phyloP scores from a whole-genome alignment of 2,797 vertebrate species.

The Poeciliopsis paucimaculata region DNA sequence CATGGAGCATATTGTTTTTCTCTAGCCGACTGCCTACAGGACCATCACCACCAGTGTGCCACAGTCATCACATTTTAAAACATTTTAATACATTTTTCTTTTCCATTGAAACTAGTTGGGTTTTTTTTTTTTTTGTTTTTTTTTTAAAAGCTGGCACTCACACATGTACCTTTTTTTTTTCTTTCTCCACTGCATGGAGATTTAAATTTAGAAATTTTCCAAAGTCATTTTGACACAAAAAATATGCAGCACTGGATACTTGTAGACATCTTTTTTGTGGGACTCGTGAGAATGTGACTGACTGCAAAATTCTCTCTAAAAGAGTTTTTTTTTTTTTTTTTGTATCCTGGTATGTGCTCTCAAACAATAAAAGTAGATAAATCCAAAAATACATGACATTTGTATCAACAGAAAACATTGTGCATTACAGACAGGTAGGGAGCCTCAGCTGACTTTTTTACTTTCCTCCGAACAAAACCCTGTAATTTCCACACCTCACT shows the following conservation, averaged over 20 bases:
- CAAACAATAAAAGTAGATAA: background rate
- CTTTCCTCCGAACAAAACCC: background rate
- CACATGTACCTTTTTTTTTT: conserved; percentile 7
- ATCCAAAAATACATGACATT: background rate
- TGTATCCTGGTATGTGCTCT: background rate
- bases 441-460: background rate
- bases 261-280: background rate
- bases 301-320: background rate
- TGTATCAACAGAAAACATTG: background rate
- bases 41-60: conserved; percentile 35
- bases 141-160: background rate
- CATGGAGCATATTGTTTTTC: conserved; percentile 50
- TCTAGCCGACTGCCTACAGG: conserved; percentile 38
- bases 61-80: conserved; percentile 45
- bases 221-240: background rate
- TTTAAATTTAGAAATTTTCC: background rate
- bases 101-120: conserved; percentile 37
- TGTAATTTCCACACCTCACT: background rate
- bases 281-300: background rate
- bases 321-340: background rate
- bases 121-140: background rate
- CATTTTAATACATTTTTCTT: conserved; percentile 40
- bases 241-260: background rate
- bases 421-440: background rate
- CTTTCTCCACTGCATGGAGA: background rate